A percentile compares a stretch with the other conserved stretches of the same genome.
phyloP scores from a whole-genome alignment of 2,888 invertebrate species.

The Cephus spinipes region DNA sequence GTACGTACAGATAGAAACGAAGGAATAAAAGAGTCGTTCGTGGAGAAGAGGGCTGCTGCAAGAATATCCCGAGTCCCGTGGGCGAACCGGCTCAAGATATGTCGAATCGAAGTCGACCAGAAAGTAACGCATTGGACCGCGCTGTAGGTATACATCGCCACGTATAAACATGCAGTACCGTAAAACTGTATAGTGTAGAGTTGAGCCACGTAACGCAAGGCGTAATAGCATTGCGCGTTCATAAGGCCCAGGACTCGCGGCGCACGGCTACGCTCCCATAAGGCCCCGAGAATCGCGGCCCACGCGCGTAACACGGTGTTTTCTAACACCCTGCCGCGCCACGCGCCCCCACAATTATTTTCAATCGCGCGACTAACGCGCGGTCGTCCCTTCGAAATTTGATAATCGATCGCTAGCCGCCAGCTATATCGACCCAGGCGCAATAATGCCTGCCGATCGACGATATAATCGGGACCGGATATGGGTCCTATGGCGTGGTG shows the following conservation, averaged over 20 bases:
- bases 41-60: background rate
- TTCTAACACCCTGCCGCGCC: constrained; percentile 53
- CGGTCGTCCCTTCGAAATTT: constrained; percentile 4
- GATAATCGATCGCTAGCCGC: background rate
- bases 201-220: background rate
- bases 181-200: background rate
- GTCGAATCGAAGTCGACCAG: constrained; percentile 57
- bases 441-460: background rate
- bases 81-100: constrained; percentile 65
- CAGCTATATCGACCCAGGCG: background rate
- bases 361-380: background rate
- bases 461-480: constrained; percentile 17
- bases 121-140: constrained; percentile 55
- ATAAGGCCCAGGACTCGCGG: constrained; percentile 1
- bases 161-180: background rate
- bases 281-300: constrained; percentile 31
- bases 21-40: background rate
- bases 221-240: constrained; percentile 11
- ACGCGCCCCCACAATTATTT: constrained; percentile 28
- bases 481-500: background rate
- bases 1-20: background rate
- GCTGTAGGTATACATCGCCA: background rate
- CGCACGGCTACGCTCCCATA: background rate
- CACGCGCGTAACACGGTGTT: constrained; percentile 60
- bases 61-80: constrained; percentile 42